These are phyloP conservation scores for Calidris pygmaea DNA, from an alignment of 2,113 vertebrate species.

Conservation along the genomic window DNA sequence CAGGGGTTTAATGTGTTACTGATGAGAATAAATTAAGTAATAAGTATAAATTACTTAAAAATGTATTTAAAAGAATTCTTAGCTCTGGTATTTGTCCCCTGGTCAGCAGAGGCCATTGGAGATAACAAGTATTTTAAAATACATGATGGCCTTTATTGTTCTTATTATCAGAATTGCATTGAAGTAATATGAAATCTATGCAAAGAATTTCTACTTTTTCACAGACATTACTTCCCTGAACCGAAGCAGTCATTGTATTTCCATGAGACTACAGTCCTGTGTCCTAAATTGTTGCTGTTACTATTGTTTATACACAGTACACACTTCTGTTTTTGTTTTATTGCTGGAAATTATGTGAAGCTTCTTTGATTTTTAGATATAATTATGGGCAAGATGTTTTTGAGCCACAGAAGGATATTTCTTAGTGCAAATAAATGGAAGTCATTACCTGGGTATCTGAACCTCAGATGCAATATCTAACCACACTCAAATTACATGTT, in stretches of 20 bases:
- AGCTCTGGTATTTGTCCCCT: not conserved
- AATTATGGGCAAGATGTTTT: not conserved
- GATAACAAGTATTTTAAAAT: not conserved
- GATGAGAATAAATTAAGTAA: not conserved
- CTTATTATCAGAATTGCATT: not conserved
- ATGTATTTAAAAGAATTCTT: not conserved
- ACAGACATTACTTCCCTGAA: not conserved
- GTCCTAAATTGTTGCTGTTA: not conserved
- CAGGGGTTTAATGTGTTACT: not conserved
- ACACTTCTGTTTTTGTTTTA: not conserved
- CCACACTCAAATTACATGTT: not conserved
- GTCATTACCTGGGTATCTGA: not conserved
- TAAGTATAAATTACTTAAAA: not conserved
- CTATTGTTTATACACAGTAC: not conserved
- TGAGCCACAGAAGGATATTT: not conserved
- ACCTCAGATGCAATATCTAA: not conserved
- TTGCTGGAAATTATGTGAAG: not conserved
- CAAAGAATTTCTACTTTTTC: not conserved
- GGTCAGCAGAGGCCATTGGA: not conserved
- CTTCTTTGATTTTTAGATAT: not conserved
- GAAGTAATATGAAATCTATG: not conserved
- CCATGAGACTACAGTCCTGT: not conserved
- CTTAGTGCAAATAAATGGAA: conserved; percentile 6
- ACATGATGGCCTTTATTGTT: not conserved
- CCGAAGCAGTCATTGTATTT: not conserved